phyloP scores from a whole-genome alignment of 1,140 invertebrate species.

The Magallana gigas region DNA sequence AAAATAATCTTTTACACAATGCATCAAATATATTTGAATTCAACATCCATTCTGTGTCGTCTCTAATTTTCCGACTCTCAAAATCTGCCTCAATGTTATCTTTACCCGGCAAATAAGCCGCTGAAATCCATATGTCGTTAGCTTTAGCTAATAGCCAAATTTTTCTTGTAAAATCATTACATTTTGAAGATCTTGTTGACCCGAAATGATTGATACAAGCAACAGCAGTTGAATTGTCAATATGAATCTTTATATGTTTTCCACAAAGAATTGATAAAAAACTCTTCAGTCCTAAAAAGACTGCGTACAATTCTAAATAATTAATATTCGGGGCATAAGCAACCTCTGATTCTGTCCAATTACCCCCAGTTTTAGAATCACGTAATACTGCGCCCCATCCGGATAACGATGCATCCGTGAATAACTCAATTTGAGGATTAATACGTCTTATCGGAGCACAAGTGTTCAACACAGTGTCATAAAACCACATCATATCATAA shows the following conservation, averaged over 20 bases:
- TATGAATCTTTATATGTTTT: background rate
- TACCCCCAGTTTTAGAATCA: slow-evolving; percentile 23
- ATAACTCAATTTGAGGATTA: background rate
- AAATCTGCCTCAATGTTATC: no score
- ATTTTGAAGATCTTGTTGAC: background rate
- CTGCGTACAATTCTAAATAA: slow-evolving; percentile 1
- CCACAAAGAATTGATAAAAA: background rate
- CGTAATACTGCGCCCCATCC: background rate
- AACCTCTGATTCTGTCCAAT: slow-evolving; percentile 3
- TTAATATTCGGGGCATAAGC: background rate
- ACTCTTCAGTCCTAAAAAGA: slow-evolving; percentile 15
- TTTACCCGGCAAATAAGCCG: no score
- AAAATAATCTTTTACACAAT: background rate
- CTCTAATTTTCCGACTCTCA: slow-evolving; percentile 42
- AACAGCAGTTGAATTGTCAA: slow-evolving; percentile 32
- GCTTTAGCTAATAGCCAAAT: no score
- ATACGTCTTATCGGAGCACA: background rate
- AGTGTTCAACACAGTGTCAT: background rate
- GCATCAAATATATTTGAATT: slow-evolving; percentile 25
- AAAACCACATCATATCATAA: slow-evolving; percentile 19
- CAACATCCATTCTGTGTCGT: slow-evolving; percentile 54
- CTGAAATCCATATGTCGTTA: no score
- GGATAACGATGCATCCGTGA: slow-evolving; percentile 18
- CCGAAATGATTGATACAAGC: slow-evolving; percentile 33
- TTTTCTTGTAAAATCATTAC: background rate